Evolutionary conservation across 2,113 vertebrate species (phyloP).

Genomic region (Fregetta grallaria): DNA sequence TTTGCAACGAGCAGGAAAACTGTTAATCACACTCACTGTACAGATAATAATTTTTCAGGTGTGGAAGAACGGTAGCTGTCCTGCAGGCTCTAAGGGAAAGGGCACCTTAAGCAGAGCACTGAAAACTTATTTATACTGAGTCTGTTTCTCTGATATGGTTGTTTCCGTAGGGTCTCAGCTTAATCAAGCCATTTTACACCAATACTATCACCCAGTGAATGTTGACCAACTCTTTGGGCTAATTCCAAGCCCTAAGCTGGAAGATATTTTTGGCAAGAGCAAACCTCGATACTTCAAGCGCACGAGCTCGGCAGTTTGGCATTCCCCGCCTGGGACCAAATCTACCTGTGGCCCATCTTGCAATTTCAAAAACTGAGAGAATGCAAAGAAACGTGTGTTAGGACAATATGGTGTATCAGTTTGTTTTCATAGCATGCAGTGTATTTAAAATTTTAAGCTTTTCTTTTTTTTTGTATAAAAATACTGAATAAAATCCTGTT

Average conservation of each 20-base stretch:
- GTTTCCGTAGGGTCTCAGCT: constrained; percentile 76
- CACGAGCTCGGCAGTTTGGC: constrained; percentile 94
- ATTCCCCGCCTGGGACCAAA: constrained; percentile 75
- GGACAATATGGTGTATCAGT: rapidly evolving
- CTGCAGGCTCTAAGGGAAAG: neutral
- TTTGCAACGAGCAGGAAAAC: neutral
- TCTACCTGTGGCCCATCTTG: constrained; percentile 12
- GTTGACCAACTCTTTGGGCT: constrained; percentile 77
- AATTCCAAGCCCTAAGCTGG: constrained; percentile 80
- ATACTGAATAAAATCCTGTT: neutral
- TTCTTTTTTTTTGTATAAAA: neutral
- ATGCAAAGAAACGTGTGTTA: rapidly evolving
- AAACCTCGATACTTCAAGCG: constrained; percentile 95
- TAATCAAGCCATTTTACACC: constrained; percentile 79
- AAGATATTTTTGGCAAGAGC: constrained; percentile 90
- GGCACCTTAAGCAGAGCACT: too few species aligned
- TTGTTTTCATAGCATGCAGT: neutral
- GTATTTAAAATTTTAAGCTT: neutral
- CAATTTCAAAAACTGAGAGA: constrained; percentile 56
- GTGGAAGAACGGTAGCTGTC: too few species aligned
- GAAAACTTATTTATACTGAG: rapidly evolving
- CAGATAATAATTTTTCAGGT: rapidly evolving
- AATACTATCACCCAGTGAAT: constrained; percentile 86
- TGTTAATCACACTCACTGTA: rapidly evolving
- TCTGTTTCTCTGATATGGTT: neutral